A percentile compares a stretch with the other conserved stretches of the same genome.
phyloP scores from a whole-genome alignment of 2,888 invertebrate genomes.

The Hoplodrina ambigua region DNA sequence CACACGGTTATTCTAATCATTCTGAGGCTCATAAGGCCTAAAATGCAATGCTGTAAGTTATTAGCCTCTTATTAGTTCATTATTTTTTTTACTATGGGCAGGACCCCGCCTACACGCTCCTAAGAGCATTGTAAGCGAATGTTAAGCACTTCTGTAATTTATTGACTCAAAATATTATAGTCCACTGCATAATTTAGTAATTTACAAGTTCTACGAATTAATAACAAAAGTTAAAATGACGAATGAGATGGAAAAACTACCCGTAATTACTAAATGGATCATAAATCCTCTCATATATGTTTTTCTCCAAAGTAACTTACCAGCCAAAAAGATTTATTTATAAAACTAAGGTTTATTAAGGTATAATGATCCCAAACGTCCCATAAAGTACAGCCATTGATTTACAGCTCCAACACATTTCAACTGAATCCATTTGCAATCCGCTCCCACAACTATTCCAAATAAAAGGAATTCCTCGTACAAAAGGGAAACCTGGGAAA shows the following conservation, averaged over 20 bases:
- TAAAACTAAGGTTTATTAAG: conserved; percentile 62
- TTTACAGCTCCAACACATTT: conserved; percentile 76
- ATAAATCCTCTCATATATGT: conserved; percentile 45
- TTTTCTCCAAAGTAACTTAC: conserved; percentile 49
- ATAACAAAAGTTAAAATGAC: conserved; percentile 1
- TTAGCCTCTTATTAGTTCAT: too few relatives aligned
- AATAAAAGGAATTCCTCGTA: conserved; percentile 87
- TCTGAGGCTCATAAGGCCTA: too few relatives aligned
- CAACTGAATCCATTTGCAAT: conserved; percentile 81
- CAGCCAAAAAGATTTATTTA: conserved; percentile 56
- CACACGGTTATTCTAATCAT: too few relatives aligned
- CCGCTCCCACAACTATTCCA: conserved; percentile 84
- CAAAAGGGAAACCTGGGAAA: conserved; percentile 85
- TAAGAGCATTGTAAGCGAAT: too few relatives aligned
- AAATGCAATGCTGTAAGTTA: too few relatives aligned
- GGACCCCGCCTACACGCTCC: too few relatives aligned
- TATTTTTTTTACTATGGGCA: too few relatives aligned
- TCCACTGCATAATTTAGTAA: too few relatives aligned
- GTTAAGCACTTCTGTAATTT: too few relatives aligned
- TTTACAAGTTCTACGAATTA: background rate
- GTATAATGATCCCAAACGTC: conserved; percentile 73
- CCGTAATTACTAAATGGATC: conserved; percentile 47
- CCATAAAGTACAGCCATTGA: conserved; percentile 73
- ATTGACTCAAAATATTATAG: too few relatives aligned
- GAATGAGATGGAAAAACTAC: conserved; percentile 12